phyloP scores from a whole-genome alignment of 92 coral and sea anemone genomes.

The Actinernus sp. region DNA sequence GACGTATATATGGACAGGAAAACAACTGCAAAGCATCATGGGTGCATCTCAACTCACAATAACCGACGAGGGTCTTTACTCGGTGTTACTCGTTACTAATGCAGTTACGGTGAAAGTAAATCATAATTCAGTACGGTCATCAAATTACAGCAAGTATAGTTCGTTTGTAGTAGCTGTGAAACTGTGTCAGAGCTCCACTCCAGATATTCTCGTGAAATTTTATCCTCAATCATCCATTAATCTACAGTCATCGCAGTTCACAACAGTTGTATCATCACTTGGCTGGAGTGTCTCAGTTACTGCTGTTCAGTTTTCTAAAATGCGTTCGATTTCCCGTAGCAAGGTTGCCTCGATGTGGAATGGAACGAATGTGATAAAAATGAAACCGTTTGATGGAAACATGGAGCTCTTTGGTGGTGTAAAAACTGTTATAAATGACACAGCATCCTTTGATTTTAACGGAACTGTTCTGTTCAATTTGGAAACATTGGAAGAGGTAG shows the following conservation, averaged over 20 bases:
- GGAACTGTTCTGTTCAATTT: slow-evolving; percentile 5
- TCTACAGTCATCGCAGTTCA: slow-evolving; percentile 19
- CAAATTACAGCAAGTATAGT: slow-evolving; percentile 17
- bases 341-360: background rate
- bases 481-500: slow-evolving; percentile 2
- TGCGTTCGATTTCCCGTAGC: background rate
- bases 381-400: slow-evolving; percentile 27
- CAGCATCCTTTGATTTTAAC: background rate
- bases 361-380: background rate
- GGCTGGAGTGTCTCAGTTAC: slow-evolving; percentile 48
- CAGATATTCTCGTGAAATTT: slow-evolving; percentile 32
- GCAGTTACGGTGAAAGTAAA: slow-evolving; percentile 42
- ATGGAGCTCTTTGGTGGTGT: slow-evolving; percentile 58
- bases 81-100: slow-evolving; percentile 51
- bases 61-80: slow-evolving; percentile 39
- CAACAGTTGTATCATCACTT: slow-evolving; percentile 2
- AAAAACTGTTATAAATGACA: slow-evolving; percentile 21
- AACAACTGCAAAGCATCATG: slow-evolving; percentile 20
- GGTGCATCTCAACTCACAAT: slow-evolving; percentile 44
- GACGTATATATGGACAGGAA: slow-evolving; percentile 61
- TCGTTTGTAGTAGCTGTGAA: slow-evolving; percentile 52
- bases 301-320: slow-evolving; percentile 57
- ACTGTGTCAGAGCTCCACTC: slow-evolving; percentile 39
- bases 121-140: slow-evolving; percentile 21
- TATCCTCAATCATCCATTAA: slow-evolving; percentile 20